These are phyloP conservation scores for Dicyrtomina minuta DNA, from an alignment of 2,888 invertebrate species.

Conservation along the genomic window DNA sequence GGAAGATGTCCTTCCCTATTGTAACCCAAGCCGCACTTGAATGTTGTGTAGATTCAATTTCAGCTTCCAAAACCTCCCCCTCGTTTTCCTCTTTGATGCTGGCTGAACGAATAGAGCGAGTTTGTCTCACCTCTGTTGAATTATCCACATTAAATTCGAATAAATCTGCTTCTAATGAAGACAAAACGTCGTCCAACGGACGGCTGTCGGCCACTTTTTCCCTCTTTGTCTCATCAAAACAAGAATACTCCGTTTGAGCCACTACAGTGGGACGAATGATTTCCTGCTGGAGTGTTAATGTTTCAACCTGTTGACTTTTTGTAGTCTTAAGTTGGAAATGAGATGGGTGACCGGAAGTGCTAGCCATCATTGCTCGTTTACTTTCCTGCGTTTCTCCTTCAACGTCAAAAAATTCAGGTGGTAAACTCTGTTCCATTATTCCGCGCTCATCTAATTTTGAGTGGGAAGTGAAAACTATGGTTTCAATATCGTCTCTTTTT, in stretches of 20 bases:
- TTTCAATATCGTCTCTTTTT: not conserved
- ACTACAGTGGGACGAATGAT: not conserved
- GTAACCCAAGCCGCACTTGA: constrained; percentile 13
- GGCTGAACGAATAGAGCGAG: too few species aligned
- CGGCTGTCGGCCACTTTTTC: constrained; percentile 23
- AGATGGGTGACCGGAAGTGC: not conserved
- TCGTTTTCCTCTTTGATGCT: not conserved
- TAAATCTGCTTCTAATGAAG: constrained; percentile 44
- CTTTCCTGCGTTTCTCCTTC: constrained; percentile 13
- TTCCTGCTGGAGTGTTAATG: not conserved
- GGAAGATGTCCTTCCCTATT: constrained; percentile 30
- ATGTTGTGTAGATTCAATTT: constrained; percentile 7
- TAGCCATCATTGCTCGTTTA: too few species aligned
- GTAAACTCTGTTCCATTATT: constrained; percentile 34
- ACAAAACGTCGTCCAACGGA: constrained; percentile 41
- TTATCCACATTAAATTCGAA: constrained; percentile 35
- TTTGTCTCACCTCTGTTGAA: not conserved
- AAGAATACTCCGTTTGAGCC: constrained; percentile 19
- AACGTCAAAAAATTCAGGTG: constrained; percentile 29
- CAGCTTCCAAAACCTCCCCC: not conserved
- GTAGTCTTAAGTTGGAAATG: not conserved
- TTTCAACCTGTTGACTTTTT: not conserved
- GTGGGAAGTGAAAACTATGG: not conserved
- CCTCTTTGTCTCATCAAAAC: constrained; percentile 9
- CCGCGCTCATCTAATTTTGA: constrained; percentile 26